Evolutionary conservation across 2,888 invertebrate species (phyloP).

Genomic region (Nycteola revayana): DNA sequence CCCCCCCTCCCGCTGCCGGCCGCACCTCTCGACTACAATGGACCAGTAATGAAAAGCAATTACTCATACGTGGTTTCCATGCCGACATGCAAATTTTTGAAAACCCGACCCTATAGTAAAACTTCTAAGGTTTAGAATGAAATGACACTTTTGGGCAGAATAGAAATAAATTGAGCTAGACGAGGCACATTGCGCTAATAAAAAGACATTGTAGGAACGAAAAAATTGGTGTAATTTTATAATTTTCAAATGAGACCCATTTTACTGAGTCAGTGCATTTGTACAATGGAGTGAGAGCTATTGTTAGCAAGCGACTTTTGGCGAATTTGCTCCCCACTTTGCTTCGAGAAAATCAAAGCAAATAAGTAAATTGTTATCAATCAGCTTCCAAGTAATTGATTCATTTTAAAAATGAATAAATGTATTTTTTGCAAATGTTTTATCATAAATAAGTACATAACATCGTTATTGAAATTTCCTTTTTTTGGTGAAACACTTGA

Average conservation of each 20-base stretch:
- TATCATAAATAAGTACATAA: no score
- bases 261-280: slow-evolving; percentile 33
- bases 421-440: no score
- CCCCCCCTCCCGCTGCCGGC: slow-evolving; percentile 26
- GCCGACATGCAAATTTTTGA: slow-evolving; percentile 26
- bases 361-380: no score
- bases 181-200: slow-evolving; percentile 66
- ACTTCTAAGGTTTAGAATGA: slow-evolving; percentile 33
- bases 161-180: slow-evolving; percentile 74
- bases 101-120: slow-evolving; percentile 36
- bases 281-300: slow-evolving; percentile 26
- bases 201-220: slow-evolving; percentile 71
- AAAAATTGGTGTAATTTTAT: slow-evolving; percentile 77
- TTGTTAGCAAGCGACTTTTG: no score
- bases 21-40: slow-evolving; percentile 61
- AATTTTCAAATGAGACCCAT: slow-evolving; percentile 57
- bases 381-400: no score
- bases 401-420: no score
- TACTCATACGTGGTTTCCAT: slow-evolving; percentile 77
- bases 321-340: no score
- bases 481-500: no score
- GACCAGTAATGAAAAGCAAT: slow-evolving; percentile 78
- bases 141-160: slow-evolving; percentile 44
- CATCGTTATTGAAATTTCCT: no score
- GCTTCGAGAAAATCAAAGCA: no score